A percentile compares a stretch with the other conserved stretches of the same genome.
These are phyloP conservation scores for Hippocampus abdominalis DNA, from an alignment of 2,113 vertebrate species.

Conservation along the genomic window DNA sequence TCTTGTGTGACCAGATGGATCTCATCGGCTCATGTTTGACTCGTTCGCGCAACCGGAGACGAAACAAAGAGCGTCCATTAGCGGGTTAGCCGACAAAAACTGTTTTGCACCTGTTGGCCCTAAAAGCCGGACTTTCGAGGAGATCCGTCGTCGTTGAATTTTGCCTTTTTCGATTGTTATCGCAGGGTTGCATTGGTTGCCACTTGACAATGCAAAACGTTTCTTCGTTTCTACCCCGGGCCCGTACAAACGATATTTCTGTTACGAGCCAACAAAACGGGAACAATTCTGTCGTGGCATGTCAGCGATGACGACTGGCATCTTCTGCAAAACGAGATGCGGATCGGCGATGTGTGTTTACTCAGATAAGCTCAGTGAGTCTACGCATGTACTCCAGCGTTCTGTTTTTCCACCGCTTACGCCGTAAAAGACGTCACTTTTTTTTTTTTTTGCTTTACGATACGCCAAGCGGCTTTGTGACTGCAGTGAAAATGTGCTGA, in stretches of 20 bases:
- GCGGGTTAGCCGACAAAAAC: constrained; percentile 7
- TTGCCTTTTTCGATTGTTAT: neutral
- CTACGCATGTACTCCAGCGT: constrained; percentile 10
- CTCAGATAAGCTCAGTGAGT: constrained; percentile 7
- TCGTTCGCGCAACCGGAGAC: constrained; percentile 53
- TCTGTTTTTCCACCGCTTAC: neutral
- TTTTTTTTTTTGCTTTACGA: neutral
- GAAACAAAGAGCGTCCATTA: constrained; percentile 36
- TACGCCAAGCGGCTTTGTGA: neutral
- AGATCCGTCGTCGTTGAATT: constrained; percentile 12
- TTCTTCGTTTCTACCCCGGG: neutral
- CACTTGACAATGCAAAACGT: neutral
- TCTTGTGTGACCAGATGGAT: constrained; percentile 23
- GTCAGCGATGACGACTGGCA: constrained; percentile 11
- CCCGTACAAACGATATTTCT: constrained; percentile 1
- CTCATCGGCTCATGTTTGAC: constrained; percentile 20
- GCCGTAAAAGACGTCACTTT: neutral
- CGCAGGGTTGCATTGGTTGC: neutral
- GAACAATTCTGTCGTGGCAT: constrained; percentile 19
- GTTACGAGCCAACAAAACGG: constrained; percentile 14
- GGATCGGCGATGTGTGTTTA: constrained; percentile 26
- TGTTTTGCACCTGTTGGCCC: constrained; percentile 63
- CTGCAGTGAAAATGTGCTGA: neutral
- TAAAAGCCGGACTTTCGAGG: constrained; percentile 53
- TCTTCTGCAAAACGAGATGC: constrained; percentile 26